These are phyloP conservation scores for Chaetorhynchus papuensis DNA, from an alignment of 2,113 vertebrate genomes.

Conservation along the genomic window DNA sequence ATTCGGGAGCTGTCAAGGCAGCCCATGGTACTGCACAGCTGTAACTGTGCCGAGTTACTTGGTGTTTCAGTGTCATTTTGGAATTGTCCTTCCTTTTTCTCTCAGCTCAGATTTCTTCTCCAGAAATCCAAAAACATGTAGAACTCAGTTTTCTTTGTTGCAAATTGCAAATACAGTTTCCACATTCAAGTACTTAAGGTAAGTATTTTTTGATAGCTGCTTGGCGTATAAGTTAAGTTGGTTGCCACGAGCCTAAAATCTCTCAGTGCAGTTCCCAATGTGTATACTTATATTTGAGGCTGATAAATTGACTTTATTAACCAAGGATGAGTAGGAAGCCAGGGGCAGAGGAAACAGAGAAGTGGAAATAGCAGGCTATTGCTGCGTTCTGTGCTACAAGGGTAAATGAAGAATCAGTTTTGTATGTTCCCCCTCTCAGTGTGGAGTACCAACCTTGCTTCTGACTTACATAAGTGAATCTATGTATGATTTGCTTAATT, in stretches of 20 bases:
- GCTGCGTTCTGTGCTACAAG: background rate
- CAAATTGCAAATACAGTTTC: background rate
- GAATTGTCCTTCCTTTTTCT: background rate
- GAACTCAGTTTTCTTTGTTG: background rate
- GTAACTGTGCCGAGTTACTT: rapidly evolving
- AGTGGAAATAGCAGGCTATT: background rate
- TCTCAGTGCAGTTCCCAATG: background rate
- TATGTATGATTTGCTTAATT: background rate
- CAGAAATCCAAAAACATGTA: background rate
- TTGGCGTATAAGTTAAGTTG: background rate
- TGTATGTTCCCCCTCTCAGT: background rate
- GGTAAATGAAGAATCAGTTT: background rate
- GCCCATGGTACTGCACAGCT: background rate
- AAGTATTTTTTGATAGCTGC: background rate
- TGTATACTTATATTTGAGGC: background rate
- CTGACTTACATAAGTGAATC: background rate
- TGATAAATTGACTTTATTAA: background rate
- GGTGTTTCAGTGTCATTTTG: background rate
- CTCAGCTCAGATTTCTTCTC: background rate
- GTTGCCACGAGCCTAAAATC: background rate
- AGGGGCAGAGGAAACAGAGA: background rate
- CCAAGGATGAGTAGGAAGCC: background rate
- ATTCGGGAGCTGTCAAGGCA: background rate
- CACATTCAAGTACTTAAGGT: background rate
- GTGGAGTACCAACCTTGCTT: background rate